Percentiles rank a stretch among this genome's conserved stretches.
Evolutionary conservation across 2,888 invertebrate genomes (phyloP).

Genomic region (Ypsolopha scabrella): DNA sequence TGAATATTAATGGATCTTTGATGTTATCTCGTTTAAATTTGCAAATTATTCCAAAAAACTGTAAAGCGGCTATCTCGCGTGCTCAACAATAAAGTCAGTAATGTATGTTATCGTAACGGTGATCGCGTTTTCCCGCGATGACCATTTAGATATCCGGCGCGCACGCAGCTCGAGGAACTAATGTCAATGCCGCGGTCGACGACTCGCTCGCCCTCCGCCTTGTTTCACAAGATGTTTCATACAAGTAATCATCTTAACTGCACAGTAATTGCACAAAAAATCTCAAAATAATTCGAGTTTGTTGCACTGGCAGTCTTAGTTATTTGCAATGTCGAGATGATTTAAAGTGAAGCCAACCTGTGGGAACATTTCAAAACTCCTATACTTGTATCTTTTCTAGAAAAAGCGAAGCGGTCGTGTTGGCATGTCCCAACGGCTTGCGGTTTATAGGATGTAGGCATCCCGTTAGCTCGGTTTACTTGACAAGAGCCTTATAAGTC

Average conservation of each 20-base stretch:
- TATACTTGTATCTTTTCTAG: not conserved
- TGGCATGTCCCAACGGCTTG: not conserved
- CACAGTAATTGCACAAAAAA: not conserved
- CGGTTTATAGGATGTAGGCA: not conserved
- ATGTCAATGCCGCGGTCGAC: slow-evolving; percentile 27
- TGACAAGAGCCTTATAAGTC: not conserved
- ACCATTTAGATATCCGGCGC: slow-evolving; percentile 6
- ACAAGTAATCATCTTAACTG: not conserved
- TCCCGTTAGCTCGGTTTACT: slow-evolving; percentile 4
- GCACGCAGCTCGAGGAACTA: slow-evolving; percentile 6
- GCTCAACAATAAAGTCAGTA: not conserved
- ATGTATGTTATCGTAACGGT: slow-evolving; percentile 10
- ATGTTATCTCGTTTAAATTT: not conserved
- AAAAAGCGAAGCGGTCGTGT: not conserved
- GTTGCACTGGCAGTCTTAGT: not conserved
- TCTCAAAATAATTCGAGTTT: not conserved
- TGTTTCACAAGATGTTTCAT: not conserved
- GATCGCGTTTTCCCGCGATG: slow-evolving; percentile 11
- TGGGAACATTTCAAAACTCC: not conserved
- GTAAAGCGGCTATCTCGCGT: not conserved
- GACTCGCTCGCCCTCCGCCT: slow-evolving; percentile 13
- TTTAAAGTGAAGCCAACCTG: not conserved
- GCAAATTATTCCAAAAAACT: not conserved
- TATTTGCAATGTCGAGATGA: not conserved
- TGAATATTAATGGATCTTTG: not conserved